Evolutionary conservation across 2,888 invertebrate species (phyloP).

Genomic region (Xiphydria camelus): DNA sequence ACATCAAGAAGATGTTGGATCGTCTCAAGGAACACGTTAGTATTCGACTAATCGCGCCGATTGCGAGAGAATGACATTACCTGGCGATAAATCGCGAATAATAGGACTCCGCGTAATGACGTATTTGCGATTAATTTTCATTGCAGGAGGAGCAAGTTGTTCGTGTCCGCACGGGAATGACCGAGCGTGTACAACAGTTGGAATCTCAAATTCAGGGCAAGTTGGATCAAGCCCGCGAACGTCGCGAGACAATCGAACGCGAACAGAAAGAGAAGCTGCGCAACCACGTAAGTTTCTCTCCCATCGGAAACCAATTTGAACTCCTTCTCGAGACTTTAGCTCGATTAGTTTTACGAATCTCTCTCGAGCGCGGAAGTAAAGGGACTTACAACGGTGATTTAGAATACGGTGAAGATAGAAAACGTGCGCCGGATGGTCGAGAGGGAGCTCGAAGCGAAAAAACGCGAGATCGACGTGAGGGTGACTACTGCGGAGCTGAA

Average conservation of each 20-base stretch:
- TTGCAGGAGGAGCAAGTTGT: conserved; percentile 74
- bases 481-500: conserved; percentile 81
- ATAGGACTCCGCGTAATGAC: conserved; percentile 10
- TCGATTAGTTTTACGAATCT: too few relatives aligned
- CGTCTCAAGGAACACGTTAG: conserved; percentile 91
- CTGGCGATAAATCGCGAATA: background rate
- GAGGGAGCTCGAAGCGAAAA: conserved; percentile 67
- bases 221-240: conserved; percentile 69
- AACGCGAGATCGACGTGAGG: conserved; percentile 67
- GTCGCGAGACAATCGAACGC: conserved; percentile 74
- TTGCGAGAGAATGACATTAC: conserved; percentile 12
- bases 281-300: conserved; percentile 77
- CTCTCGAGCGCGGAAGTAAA: too few relatives aligned
- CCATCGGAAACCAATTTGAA: too few relatives aligned
- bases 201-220: conserved; percentile 73
- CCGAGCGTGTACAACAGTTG: conserved; percentile 69
- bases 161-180: conserved; percentile 71
- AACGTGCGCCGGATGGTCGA: conserved; percentile 66
- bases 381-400: conserved; percentile 29
- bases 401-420: conserved; percentile 69
- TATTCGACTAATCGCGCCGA: conserved; percentile 24
- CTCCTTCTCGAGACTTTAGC: too few relatives aligned
- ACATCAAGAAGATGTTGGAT: conserved; percentile 88
- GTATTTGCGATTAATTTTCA: conserved; percentile 29
- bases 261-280: conserved; percentile 79